Evolutionary conservation across 1,140 invertebrate species (phyloP), one percentile per base, ranked within the genome.

Genomic region (Halesus radiatus): DNA sequence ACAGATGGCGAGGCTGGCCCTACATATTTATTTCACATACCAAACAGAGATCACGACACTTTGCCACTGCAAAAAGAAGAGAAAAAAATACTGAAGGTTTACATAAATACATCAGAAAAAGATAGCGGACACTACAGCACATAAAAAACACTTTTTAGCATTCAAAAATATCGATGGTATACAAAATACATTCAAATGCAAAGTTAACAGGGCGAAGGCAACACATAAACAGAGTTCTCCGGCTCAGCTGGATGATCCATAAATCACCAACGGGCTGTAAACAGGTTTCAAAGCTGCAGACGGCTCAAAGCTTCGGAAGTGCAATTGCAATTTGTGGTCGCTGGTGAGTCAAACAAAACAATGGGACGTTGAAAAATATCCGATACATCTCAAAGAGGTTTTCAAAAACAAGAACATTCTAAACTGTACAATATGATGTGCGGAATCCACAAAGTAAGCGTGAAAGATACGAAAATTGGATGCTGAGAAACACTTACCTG

Each of bases 241-340:
- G 54, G 54, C 54, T 56, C 60, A 29, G 23, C 60, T 23, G 18
- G 60, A 23, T 64, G 60, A 64, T 26, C 60, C 60, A 29, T 64
- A 64, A 64, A 64, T 64, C 20, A 64, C 54, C 23, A 64, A 13
- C 23, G 60, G 23, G 23, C 23, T 64, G 60, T 15, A 64, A 64
- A 64, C 60, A 64, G 23, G 18, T 26, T 64, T 22, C 23, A 29
- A 64, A 56, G 54, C 54, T 29, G 18, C 60, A 64, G 60, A 64
- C 60, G 18, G 15, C 23, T 4, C 60, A 64, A 56, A 64, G 60
- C 60, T 23, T 64, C 60, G 18, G 23, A 64, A 23, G 15, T 64
- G 60, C 60, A 64, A 64, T 64, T 64, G 60, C 60, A 64, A 64
- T 29, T 64, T 29, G 60, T 10, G 60, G 60, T 29, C 23, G 60